These are phyloP conservation scores for Hypena proboscidalis DNA, from an alignment of 2,888 invertebrate species.

Conservation along the genomic window DNA sequence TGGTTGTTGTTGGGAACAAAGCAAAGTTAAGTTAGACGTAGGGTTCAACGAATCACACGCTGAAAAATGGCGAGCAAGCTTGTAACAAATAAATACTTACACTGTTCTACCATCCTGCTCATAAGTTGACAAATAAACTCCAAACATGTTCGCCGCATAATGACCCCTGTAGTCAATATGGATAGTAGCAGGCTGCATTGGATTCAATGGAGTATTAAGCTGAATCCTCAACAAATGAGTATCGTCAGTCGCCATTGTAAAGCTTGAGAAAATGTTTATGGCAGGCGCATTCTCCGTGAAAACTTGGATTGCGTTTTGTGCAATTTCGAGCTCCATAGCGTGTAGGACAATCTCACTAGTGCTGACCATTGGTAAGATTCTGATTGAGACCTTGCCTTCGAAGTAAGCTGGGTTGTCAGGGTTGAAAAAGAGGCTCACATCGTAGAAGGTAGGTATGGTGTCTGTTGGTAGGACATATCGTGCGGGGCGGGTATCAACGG, in stretches of 20 bases:
- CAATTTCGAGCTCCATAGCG: slow-evolving; percentile 73
- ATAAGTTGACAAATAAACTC: slow-evolving; percentile 87
- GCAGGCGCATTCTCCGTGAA: slow-evolving; percentile 35
- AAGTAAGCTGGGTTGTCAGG: slow-evolving; percentile 71
- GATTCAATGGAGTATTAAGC: slow-evolving; percentile 56
- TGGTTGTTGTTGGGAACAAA: too few species aligned
- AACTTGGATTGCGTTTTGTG: slow-evolving; percentile 40
- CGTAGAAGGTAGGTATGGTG: slow-evolving; percentile 82
- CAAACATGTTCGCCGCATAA: slow-evolving; percentile 86
- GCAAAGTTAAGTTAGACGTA: too few species aligned
- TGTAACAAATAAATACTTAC: slow-evolving; percentile 57
- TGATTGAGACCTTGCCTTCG: slow-evolving; percentile 73
- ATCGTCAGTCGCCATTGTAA: slow-evolving; percentile 53
- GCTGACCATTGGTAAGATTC: slow-evolving; percentile 51
- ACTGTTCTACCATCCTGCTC: slow-evolving; percentile 42
- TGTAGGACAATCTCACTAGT: slow-evolving; percentile 74
- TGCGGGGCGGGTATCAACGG: slow-evolving; percentile 41
- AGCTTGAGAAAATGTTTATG: slow-evolving; percentile 44
- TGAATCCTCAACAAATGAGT: slow-evolving; percentile 81
- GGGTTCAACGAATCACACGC: too few species aligned
- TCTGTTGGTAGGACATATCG: slow-evolving; percentile 82
- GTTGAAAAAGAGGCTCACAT: slow-evolving; percentile 75
- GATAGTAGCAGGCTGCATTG: slow-evolving; percentile 72
- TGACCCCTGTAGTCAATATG: slow-evolving; percentile 84
- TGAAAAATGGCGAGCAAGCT: too few species aligned